A percentile compares a stretch with the other conserved stretches of the same genome.
Conservation (phyloP, 2,888 invertebrate genomes). For the Arrhopalites spinosus region DNA sequence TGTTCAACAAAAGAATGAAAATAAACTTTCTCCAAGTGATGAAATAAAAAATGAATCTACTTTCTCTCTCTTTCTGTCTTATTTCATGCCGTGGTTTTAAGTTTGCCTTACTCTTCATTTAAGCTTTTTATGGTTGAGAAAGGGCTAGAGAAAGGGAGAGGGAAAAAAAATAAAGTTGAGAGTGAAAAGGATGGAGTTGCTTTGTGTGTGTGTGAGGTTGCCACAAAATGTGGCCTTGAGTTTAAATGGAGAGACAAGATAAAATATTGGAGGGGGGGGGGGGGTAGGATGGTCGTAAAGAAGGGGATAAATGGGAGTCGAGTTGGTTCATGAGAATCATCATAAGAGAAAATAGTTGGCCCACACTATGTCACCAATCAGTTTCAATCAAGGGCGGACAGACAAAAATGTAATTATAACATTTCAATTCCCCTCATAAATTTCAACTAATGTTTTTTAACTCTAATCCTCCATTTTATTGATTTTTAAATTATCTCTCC, state of each 20-base stretch:
- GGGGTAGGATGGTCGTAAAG: background rate
- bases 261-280: background rate
- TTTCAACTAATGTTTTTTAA: constrained; percentile 24
- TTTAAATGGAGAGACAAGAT: background rate
- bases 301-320: background rate
- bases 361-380: constrained; percentile 21
- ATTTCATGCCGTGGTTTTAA: no score
- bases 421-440: constrained; percentile 20
- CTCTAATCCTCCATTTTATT: constrained; percentile 16
- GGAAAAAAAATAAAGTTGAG: background rate
- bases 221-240: background rate
- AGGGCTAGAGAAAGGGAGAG: background rate
- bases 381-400: constrained; percentile 19
- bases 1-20: no score
- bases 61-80: no score
- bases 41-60: no score
- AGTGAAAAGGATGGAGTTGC: background rate
- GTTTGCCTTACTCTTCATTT: no score
- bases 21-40: no score
- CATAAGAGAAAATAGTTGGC: no score
- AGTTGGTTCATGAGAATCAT: background rate
- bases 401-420: constrained; percentile 17
- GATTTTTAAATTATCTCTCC: constrained; percentile 18
- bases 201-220: background rate
- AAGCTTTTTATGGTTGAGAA: no score